A percentile compares a stretch with the other conserved stretches of the same genome.
phyloP scores from a whole-genome alignment of 2,797 vertebrate species.

The Sebastes flavidus region DNA sequence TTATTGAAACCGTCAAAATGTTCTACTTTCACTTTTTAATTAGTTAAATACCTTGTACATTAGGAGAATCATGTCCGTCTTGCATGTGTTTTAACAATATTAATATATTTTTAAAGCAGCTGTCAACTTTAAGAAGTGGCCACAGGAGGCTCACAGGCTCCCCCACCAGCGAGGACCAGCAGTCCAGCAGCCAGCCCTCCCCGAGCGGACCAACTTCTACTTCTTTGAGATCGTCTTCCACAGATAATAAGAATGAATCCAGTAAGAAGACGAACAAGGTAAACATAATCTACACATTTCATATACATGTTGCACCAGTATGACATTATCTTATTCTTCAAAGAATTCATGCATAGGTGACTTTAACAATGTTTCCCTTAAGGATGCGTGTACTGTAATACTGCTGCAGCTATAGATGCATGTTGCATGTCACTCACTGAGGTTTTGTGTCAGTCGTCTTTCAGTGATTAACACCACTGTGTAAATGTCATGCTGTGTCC shows the following conservation, averaged over 20 bases:
- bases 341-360: neutral
- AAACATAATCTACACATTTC: neutral
- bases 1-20: neutral
- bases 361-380: neutral
- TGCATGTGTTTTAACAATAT: neutral
- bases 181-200: constrained; percentile 88
- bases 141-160: constrained; percentile 95
- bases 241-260: constrained; percentile 91
- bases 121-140: constrained; percentile 96
- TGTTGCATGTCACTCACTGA: neutral
- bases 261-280: constrained; percentile 93
- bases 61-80: neutral
- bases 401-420: neutral
- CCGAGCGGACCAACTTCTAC: constrained; percentile 88
- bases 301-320: neutral
- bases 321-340: neutral
- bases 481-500: constrained; percentile 21
- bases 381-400: neutral
- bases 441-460: neutral
- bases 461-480: neutral
- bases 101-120: constrained; percentile 74
- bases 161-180: constrained; percentile 90
- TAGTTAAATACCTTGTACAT: neutral
- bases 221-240: constrained; percentile 90
- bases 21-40: neutral